These are phyloP conservation scores for Cheilinus undulatus DNA, from an alignment of 2,113 vertebrate genomes.

Conservation along the genomic window DNA sequence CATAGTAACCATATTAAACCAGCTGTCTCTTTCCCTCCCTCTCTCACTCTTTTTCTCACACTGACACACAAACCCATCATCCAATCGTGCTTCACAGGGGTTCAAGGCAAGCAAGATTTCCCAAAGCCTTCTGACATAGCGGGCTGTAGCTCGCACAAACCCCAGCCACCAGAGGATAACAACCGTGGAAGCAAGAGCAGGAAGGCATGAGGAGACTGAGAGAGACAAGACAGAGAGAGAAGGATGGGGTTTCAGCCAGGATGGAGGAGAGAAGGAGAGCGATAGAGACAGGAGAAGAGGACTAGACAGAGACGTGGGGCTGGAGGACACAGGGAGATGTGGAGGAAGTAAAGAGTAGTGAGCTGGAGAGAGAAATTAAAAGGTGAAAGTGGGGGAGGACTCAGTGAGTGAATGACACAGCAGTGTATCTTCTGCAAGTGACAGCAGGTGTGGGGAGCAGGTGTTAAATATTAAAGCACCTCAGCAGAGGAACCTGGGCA, in stretches of 20 bases:
- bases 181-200: slow-evolving; percentile 13
- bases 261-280: background rate
- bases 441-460: slow-evolving; percentile 74
- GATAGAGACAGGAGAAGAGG: slow-evolving; percentile 2
- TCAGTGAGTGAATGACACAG: slow-evolving; percentile 61
- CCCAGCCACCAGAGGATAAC: slow-evolving; percentile 39
- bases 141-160: slow-evolving; percentile 29
- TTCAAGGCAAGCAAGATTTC: slow-evolving; percentile 57
- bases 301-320: background rate
- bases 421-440: slow-evolving; percentile 52
- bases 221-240: slow-evolving; percentile 20
- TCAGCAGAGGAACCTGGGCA: slow-evolving; percentile 62
- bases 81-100: slow-evolving; percentile 40
- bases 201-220: background rate
- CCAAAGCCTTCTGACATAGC: slow-evolving; percentile 42
- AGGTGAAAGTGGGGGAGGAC: slow-evolving; percentile 37
- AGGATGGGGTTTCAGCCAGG: slow-evolving; percentile 10
- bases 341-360: slow-evolving; percentile 11
- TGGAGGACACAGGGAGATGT: background rate
- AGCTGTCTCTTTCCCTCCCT: slow-evolving; percentile 6
- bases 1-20: slow-evolving; percentile 62
- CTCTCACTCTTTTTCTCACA: slow-evolving; percentile 30
- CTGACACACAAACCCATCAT: slow-evolving; percentile 43
- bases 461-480: slow-evolving; percentile 75
- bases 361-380: slow-evolving; percentile 10